Evolutionary conservation across 2,113 vertebrate species (phyloP), one percentile per base, ranked within the genome.

Genomic region (Platycercus adscitus): DNA sequence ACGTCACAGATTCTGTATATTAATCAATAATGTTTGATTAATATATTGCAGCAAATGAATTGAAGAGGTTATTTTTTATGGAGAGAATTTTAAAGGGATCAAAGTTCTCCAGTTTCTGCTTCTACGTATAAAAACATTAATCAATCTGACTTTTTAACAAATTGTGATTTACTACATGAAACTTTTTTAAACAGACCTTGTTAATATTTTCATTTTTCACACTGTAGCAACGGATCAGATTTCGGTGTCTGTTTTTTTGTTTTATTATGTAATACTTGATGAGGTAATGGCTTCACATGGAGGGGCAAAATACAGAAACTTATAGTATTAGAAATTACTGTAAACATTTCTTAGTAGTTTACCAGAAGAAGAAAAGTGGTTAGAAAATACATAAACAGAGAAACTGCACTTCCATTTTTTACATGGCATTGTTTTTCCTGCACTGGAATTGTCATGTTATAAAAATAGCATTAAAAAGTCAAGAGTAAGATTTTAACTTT

Each of bases 11-110:
- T 77, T 72, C 53, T 66, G 20, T 81, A 70, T 96, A 64, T 80
- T 44, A 93, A 97, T 97, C 90, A 94, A 35, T 72, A 89, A 94
- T 85, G n/a, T 89, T 94, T 95, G 76, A 89, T 90, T 94, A 83
- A 86, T 55, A 14, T 77, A 91, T 58, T 94, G 60, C 63, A 95
- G 78, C 73, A 93, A 94, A 97, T 91, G 46, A 94, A 95, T 96
- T 55, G 47, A 94, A 91, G 26, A 87, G 46, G 8, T 49, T 96
- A 77, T 94, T 81, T 65, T 86, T 82, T 52, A 52, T 50, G 26
- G 24, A 63, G 28, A 71, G 29, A 63, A 49, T 56, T 83, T 81
- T 17, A 81, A 91, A 81, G 64, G 17, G 8, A 35, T 33, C 47
- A 26, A 83, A 79, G 16, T 69, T 61, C 37, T 71, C 13, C 70